Evolutionary conservation across 2,113 vertebrate genomes (phyloP).

Genomic region (Gulo gulo): DNA sequence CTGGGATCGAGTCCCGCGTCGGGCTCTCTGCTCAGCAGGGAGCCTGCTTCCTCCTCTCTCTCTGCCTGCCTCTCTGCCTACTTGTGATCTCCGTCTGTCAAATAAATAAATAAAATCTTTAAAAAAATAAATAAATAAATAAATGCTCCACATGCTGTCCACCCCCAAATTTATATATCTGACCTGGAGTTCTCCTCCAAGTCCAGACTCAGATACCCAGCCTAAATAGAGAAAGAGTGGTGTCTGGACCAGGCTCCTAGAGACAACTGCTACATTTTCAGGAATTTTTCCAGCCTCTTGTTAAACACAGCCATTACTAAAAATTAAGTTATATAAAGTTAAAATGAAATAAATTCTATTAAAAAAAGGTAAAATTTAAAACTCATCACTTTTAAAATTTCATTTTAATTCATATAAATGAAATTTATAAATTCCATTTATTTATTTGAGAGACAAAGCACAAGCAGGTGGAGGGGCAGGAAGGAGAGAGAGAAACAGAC

Average conservation of each 20-base stretch:
- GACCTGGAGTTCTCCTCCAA: neutral
- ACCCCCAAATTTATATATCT: neutral
- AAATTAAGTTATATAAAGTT: slow-evolving; percentile 26
- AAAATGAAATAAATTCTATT: slow-evolving; percentile 4
- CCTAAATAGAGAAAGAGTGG: neutral
- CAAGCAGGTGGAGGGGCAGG: neutral
- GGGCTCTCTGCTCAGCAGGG: no score
- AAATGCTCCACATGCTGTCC: neutral
- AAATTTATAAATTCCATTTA: neutral
- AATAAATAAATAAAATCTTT: no score
- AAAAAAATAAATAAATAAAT: no score
- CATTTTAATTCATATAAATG: no score
- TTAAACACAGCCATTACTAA: slow-evolving; percentile 18
- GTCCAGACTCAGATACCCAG: neutral
- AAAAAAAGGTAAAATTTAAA: neutral
- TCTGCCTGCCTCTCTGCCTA: no score
- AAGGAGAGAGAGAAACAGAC: neutral
- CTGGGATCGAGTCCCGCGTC: no score
- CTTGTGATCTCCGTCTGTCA: no score
- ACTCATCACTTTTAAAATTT: neutral
- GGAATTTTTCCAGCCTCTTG: neutral
- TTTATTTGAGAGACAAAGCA: neutral
- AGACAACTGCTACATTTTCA: slow-evolving; percentile 11
- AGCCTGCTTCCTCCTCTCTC: no score
- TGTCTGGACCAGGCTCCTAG: neutral